These are phyloP conservation scores for Cryptophagus acutangulus DNA, from an alignment of 2,888 invertebrate species.

Conservation along the genomic window DNA sequence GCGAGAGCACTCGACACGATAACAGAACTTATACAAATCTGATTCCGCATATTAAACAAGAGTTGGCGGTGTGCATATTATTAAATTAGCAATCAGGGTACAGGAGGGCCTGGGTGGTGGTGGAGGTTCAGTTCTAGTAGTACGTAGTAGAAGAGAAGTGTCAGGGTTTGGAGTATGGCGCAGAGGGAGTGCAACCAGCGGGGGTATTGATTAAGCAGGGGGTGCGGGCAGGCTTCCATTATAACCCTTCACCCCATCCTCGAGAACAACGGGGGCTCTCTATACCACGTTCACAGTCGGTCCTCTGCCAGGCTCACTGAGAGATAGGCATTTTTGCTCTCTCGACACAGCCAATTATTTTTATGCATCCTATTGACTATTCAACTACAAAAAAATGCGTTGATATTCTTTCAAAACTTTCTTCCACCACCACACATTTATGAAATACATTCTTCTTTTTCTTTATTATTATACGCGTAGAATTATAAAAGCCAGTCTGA, in stretches of 20 bases:
- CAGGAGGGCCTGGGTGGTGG: conserved; percentile 19
- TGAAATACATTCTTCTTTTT: too few relatives aligned
- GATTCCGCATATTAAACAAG: conserved; percentile 50
- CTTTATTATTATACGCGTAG: too few relatives aligned
- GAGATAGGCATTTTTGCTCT: conserved; percentile 16
- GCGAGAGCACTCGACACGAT: conserved; percentile 22
- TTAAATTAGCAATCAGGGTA: conserved; percentile 47
- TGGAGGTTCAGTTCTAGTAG: conserved; percentile 19
- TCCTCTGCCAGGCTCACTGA: conserved; percentile 14
- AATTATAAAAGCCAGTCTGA: too few relatives aligned
- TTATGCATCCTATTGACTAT: conserved; percentile 6
- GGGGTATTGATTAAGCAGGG: conserved; percentile 37
- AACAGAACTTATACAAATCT: conserved; percentile 51
- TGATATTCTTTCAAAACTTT: background rate
- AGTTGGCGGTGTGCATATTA: conserved; percentile 47
- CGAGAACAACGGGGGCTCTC: conserved; percentile 27
- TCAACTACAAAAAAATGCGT: conserved; percentile 2
- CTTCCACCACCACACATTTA: too few relatives aligned
- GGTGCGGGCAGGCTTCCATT: conserved; percentile 30
- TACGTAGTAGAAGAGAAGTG: conserved; percentile 19
- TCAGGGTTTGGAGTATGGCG: background rate
- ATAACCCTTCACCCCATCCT: conserved; percentile 33
- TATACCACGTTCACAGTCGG: conserved; percentile 18
- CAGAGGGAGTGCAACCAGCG: conserved; percentile 4
- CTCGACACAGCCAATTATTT: conserved; percentile 24